phyloP scores from a whole-genome alignment of 2,113 vertebrate species.

The Athene noctua region DNA sequence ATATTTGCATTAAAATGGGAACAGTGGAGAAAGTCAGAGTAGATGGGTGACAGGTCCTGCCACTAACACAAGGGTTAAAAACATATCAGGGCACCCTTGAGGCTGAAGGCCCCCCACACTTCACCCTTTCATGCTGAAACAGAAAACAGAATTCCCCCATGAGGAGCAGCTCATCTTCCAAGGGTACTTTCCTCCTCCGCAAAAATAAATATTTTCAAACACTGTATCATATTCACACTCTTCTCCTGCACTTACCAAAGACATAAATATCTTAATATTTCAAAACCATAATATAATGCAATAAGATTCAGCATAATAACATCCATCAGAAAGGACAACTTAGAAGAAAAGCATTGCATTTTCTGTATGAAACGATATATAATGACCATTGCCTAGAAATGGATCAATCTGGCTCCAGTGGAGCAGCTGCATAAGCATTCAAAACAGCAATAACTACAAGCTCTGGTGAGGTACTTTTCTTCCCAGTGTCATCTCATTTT shows the following conservation, averaged over 20 bases:
- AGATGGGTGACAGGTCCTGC: neutral
- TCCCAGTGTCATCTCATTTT: conserved; percentile 64
- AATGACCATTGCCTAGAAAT: conserved; percentile 68
- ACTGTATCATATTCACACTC: neutral
- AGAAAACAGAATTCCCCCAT: neutral
- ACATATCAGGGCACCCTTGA: neutral
- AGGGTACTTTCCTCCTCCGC: neutral
- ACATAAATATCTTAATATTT: conserved; percentile 33
- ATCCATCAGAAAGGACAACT: conserved; percentile 62
- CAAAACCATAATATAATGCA: conserved; percentile 58
- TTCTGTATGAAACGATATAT: conserved; percentile 57
- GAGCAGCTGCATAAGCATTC: conserved; percentile 49
- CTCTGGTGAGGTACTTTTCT: conserved; percentile 56
- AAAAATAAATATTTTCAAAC: conserved; percentile 22
- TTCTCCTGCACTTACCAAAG: neutral
- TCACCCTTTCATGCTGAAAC: neutral
- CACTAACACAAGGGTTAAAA: neutral
- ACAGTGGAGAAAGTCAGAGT: neutral
- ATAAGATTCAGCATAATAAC: conserved; percentile 35
- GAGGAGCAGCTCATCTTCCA: neutral
- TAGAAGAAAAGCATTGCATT: conserved; percentile 60
- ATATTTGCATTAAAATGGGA: neutral
- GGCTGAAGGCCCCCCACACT: neutral
- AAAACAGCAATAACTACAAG: conserved; percentile 61
- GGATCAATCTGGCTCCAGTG: conserved; percentile 63